A percentile compares a stretch with the other conserved stretches of the same genome.
Conservation (phyloP, 2,888 invertebrate species). For the Pollenia angustigena region DNA sequence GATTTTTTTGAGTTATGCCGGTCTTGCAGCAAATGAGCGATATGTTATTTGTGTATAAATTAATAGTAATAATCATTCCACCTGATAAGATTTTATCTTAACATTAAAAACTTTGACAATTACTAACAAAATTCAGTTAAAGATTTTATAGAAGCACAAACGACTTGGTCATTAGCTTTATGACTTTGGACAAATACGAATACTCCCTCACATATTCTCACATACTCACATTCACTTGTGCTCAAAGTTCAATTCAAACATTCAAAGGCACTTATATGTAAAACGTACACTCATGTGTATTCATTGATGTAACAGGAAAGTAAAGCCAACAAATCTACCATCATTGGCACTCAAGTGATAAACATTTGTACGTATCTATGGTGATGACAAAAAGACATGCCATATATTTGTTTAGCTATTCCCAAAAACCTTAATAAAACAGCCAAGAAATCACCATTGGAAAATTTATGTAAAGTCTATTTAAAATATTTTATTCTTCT, state of each 20-base stretch:
- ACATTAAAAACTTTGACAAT: slow-evolving; percentile 48
- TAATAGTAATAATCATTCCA: slow-evolving; percentile 32
- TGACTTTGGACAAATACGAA: slow-evolving; percentile 26
- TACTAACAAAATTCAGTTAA: slow-evolving; percentile 42
- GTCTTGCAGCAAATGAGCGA: too few species aligned
- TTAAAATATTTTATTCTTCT: too few species aligned
- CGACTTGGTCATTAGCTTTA: slow-evolving; percentile 45
- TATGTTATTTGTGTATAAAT: neutral
- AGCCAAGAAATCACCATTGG: too few species aligned
- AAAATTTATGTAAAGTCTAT: too few species aligned
- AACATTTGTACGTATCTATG: neutral
- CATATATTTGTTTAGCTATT: too few species aligned
- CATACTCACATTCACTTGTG: neutral
- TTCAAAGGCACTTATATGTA: too few species aligned
- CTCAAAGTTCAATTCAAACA: too few species aligned
- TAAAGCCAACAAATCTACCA: slow-evolving; percentile 11
- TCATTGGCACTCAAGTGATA: slow-evolving; percentile 25
- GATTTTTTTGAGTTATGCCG: too few species aligned
- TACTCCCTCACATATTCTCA: too few species aligned
- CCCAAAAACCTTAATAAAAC: too few species aligned
- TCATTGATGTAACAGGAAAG: neutral
- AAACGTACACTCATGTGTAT: neutral
- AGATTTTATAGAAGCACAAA: slow-evolving; percentile 43
- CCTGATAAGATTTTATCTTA: slow-evolving; percentile 36
- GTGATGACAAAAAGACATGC: neutral